Evolutionary conservation across 23 tunicate species (phyloP).

Genomic region (Botrylloides violaceus): DNA sequence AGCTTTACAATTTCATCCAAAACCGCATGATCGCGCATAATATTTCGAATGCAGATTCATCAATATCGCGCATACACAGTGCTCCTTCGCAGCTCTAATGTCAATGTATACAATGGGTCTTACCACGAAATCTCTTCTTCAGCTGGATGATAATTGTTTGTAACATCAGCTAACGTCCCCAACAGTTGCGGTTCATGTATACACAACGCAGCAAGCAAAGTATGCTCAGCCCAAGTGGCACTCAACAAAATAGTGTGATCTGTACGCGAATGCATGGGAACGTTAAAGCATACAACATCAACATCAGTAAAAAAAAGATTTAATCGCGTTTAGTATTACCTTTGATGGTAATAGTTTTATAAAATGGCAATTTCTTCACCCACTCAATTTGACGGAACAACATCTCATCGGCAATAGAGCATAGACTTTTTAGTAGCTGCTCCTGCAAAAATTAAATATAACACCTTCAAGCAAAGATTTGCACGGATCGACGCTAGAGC

Average conservation of each 20-base stretch:
- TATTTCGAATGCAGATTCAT: neutral
- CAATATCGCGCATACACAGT: too few relatives aligned
- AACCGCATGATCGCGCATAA: neutral
- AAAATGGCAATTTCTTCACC: constrained; percentile 91
- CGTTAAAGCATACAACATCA: neutral
- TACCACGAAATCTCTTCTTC: constrained; percentile 54
- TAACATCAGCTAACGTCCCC: constrained; percentile 65
- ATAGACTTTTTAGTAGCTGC: constrained; percentile 40
- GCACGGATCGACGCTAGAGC: too few relatives aligned
- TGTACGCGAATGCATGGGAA: neutral
- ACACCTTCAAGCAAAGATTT: too few relatives aligned
- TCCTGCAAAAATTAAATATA: constrained; percentile 32
- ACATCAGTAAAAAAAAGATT: neutral
- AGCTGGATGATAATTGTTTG: constrained; percentile 60
- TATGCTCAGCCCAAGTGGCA: constrained; percentile 92
- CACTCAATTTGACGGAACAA: constrained; percentile 80
- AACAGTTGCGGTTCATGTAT: constrained; percentile 83
- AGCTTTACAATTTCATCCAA: too few relatives aligned
- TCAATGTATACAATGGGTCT: neutral
- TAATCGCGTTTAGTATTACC: constrained; percentile 32
- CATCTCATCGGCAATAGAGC: constrained; percentile 90
- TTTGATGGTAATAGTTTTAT: constrained; percentile 58
- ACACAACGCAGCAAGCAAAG: constrained; percentile 74
- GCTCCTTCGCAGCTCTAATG: too few relatives aligned
- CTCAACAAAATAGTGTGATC: constrained; percentile 91